phyloP scores from a whole-genome alignment of 2,113 vertebrate species.

The Sinocyclocheilus maitianheensis region DNA sequence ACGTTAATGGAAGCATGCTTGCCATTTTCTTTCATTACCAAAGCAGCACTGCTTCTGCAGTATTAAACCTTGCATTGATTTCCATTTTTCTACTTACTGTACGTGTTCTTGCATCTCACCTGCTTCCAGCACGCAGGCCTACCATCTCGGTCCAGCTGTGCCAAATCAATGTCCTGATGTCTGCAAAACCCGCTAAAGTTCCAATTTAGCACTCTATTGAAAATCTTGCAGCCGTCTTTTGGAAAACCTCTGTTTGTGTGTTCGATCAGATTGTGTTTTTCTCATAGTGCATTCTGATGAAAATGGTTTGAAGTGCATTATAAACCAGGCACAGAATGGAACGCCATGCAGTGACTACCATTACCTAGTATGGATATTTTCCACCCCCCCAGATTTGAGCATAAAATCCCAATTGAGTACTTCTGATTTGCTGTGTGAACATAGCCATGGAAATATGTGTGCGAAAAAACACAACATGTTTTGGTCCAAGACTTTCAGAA shows the following conservation, averaged over 20 bases:
- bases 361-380: background rate
- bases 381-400: background rate
- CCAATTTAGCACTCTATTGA: slow-evolving; percentile 81
- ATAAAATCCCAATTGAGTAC: background rate
- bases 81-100: slow-evolving; percentile 76
- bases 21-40: slow-evolving; percentile 73
- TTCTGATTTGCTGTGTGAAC: background rate
- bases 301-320: background rate
- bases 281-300: background rate
- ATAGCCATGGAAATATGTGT: background rate
- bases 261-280: slow-evolving; percentile 45
- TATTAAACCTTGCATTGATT: slow-evolving; percentile 83
- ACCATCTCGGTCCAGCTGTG: slow-evolving; percentile 72
- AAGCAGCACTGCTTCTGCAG: slow-evolving; percentile 74
- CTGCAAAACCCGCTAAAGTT: slow-evolving; percentile 72
- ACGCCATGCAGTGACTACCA: background rate
- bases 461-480: background rate
- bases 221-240: slow-evolving; percentile 69
- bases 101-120: slow-evolving; percentile 66
- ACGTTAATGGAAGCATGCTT: slow-evolving; percentile 55
- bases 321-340: background rate
- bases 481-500: background rate
- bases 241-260: slow-evolving; percentile 62
- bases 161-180: slow-evolving; percentile 76
- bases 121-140: slow-evolving; percentile 69